Base-by-base conservation (phyloP, 2,888 invertebrate genomes). In the Allacma fusca region DNA sequence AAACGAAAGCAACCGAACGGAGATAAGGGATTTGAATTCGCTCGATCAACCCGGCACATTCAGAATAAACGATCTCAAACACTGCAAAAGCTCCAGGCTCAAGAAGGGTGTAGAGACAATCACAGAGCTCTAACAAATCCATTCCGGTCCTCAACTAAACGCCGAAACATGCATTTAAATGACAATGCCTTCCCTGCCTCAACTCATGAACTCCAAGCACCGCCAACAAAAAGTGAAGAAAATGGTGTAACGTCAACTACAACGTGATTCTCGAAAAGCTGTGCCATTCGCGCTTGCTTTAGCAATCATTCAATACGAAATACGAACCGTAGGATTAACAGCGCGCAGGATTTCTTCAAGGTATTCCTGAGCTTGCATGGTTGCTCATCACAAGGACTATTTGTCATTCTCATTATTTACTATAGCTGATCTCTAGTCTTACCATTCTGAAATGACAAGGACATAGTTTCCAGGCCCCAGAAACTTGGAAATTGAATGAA, bases 21-120 rank as follows among this genome's bases (percentile, higher is more conserved):
- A 75, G 72, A 73, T 19, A 28, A 64, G 59, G 75, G 62, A 65
- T 64, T 77, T 71, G 78, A 81, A 67, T 80, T 80, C 71, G 74
- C 73, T 44, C 74, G 79, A 69, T 80, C 81, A 44, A 81, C 70
- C 44, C n/a, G 76, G 67, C 81, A 81, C 78, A 81, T 81, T n/a
- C 79, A 80, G 44, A 77, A 68, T 65, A 81, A 81, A 64, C 77
- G 80, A 79, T 73, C 71, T 43, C 64, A 78, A 74, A 78, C 69
- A 64, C 70, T 71, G 7, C 75, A 75, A 34, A 70, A 72, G 69
- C 57, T 73, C 21, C 59, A 74, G 24, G 74, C 67, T 13, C 29
- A 76, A 44, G 62, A 57, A 40, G 65, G 75, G 29, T 23, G 64
- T 23, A 13, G 77, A 77, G 72, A 77, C 34, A 7, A 68, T 72